Conservation (phyloP, 1,140 invertebrate species). For the Magallana angulata region DNA sequence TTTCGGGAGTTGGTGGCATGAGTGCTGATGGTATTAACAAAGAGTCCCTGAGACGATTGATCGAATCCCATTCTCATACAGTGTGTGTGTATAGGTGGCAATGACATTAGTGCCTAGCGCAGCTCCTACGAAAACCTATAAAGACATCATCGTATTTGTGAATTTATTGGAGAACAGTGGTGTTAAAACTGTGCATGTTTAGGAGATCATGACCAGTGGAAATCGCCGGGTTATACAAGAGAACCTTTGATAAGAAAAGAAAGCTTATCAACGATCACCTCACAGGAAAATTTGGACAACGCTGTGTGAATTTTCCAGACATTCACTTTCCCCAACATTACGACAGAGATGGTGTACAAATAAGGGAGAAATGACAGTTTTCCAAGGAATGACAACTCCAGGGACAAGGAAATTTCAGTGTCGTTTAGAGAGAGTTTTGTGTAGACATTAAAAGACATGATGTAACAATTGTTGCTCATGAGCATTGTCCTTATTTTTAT, state of each 20-base stretch:
- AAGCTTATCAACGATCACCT: background rate
- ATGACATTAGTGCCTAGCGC: background rate
- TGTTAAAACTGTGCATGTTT: background rate
- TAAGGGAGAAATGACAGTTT: background rate
- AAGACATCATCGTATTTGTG: background rate
- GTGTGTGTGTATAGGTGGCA: background rate
- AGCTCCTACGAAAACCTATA: too few relatives aligned
- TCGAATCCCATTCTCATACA: background rate
- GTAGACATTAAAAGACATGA: background rate
- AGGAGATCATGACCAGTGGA: background rate
- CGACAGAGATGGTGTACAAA: background rate
- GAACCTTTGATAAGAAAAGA: background rate
- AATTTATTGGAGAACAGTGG: background rate
- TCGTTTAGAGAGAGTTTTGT: background rate
- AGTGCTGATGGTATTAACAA: background rate
- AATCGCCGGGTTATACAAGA: background rate
- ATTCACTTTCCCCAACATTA: slow-evolving; percentile 2
- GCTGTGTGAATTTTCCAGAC: background rate
- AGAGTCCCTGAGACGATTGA: background rate
- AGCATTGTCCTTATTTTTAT: too few relatives aligned
- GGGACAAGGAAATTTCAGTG: background rate
- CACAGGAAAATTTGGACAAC: background rate
- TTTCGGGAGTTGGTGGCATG: background rate
- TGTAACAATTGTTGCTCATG: too few relatives aligned
- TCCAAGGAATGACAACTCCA: too few relatives aligned